phyloP scores from a whole-genome alignment of 1,140 invertebrate genomes.

The Drosophila varians region DNA sequence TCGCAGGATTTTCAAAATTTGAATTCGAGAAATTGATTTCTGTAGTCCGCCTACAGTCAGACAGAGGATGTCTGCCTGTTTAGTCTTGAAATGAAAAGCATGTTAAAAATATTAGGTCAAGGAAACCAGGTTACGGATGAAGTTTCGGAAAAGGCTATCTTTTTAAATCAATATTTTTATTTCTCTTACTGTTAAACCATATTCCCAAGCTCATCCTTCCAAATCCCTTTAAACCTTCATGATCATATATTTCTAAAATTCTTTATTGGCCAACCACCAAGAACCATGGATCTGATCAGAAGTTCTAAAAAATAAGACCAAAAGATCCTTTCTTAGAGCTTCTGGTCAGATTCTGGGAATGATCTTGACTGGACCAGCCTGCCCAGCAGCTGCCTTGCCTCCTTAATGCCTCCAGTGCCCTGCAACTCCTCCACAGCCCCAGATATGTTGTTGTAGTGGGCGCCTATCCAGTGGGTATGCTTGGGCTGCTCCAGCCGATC shows the following conservation, averaged over 20 bases:
- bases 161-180: too few relatives aligned
- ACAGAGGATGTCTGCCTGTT: not conserved
- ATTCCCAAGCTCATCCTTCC: too few relatives aligned
- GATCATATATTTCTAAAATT: not conserved
- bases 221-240: too few relatives aligned
- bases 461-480: not conserved
- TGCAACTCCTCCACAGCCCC: slow-evolving; percentile 22
- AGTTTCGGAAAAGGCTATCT: not conserved
- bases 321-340: not conserved
- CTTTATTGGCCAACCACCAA: not conserved
- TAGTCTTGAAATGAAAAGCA: not conserved
- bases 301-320: not conserved
- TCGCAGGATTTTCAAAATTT: not conserved
- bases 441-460: slow-evolving; percentile 18
- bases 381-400: not conserved
- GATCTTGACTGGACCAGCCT: not conserved
- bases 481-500: not conserved
- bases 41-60: not conserved
- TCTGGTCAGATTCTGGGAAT: not conserved
- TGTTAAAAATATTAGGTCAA: too few relatives aligned
- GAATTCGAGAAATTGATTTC: not conserved
- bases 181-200: too few relatives aligned
- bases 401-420: not conserved
- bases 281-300: not conserved
- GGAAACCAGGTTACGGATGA: not conserved